Conservation (phyloP, 92 coral and sea anemone species). For the Heliopora coerulea region DNA sequence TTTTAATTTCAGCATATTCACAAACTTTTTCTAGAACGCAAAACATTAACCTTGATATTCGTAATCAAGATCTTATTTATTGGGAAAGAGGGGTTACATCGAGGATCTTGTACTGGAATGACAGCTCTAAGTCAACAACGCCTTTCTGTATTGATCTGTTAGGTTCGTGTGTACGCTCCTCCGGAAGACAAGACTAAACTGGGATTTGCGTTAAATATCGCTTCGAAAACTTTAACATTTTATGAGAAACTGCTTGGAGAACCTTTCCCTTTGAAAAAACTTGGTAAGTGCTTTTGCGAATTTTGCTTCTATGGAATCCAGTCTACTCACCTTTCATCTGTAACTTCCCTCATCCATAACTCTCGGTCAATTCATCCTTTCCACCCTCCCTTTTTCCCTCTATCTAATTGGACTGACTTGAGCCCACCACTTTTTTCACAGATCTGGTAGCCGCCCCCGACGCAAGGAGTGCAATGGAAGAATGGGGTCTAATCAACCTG, state of each 20-base stretch:
- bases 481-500: slow-evolving; percentile 77
- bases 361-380: no score
- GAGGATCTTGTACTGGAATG: neutral
- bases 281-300: slow-evolving; percentile 53
- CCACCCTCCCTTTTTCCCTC: no score
- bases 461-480: slow-evolving; percentile 71
- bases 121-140: neutral
- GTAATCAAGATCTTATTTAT: no score
- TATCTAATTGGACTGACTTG: no score
- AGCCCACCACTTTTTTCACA: slow-evolving; percentile 12
- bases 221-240: slow-evolving; percentile 64
- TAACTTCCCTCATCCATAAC: neutral
- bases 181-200: slow-evolving; percentile 61
- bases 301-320: neutral
- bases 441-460: slow-evolving; percentile 76
- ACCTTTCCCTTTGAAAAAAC: slow-evolving; percentile 67
- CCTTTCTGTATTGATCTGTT: neutral
- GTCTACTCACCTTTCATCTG: neutral
- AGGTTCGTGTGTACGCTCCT: slow-evolving; percentile 80
- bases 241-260: slow-evolving; percentile 64
- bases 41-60: no score
- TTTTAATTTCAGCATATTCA: no score
- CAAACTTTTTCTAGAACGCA: no score
- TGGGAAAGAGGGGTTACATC: no score
- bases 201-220: slow-evolving; percentile 64